Base-by-base conservation (phyloP, 1,140 invertebrate species). In the Drusus annulatus region DNA sequence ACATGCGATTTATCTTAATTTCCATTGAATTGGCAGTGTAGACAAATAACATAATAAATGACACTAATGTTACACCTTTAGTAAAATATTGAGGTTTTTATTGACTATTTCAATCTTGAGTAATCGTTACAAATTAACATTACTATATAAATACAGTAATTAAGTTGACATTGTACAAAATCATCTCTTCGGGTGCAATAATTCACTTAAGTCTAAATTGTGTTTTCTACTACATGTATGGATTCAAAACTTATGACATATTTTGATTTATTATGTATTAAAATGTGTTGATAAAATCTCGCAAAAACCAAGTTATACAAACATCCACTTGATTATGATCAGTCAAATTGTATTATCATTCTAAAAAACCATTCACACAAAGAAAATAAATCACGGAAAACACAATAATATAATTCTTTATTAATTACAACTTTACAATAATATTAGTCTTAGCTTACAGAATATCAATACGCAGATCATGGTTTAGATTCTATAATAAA, bases 291-390 rank as follows among this genome's bases (percentile, higher is more conserved):
- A 83, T 80, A 83, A 83, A 83, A 81, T 81, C 65, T 76, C 78
- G 79, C 80, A 71, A 62, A 80, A 83, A 79, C 88, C 87, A 90
- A 88, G 87, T 88, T 86, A 85, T 69, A 87, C 86, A 87, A 89
- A 89, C 87, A 86, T 86, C 87, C 89, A 89, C 78, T 81, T 79
- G 80, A 90, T 90, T 87, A 89, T 82, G 89, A 90, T 90, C 89
- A 90, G 89, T 90, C 89, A 89, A 89, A 90, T 89, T 87, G 79
- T 79, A 78, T 80, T 81, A 82, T 63, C 80, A 80, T 77, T 74
- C 82, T 83, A 79, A 83, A 76, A 63, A 76, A 77, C 56, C 79
- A 81, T 81, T 81, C 80, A 63, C 52, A 52, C 80, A 69, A 69
- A 79, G 68, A 50, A 69, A 63, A 52, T 28, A 80, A 78, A 73